Conservation (phyloP, 2,113 vertebrate species). For the Scatophagus argus region DNA sequence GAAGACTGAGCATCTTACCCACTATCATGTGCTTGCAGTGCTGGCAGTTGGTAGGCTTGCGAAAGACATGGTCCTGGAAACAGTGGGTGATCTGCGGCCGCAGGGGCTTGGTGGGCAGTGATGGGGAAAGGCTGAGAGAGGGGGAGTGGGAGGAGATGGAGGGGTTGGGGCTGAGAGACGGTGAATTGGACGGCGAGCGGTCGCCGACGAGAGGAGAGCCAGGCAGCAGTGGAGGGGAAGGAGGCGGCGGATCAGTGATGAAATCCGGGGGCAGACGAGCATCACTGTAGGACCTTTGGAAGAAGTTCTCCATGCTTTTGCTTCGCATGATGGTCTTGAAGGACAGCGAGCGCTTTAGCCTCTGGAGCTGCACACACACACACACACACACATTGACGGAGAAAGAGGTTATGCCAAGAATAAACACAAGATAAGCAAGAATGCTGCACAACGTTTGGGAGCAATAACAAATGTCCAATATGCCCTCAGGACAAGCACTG, state of each 20-base stretch:
- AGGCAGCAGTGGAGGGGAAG: constrained; percentile 83
- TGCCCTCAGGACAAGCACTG: constrained; percentile 46
- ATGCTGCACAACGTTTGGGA: constrained; percentile 23
- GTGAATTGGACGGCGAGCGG: constrained; percentile 72
- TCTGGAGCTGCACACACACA: constrained; percentile 84
- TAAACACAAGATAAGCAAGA: constrained; percentile 54
- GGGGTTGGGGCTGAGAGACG: constrained; percentile 81
- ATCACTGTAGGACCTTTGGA: constrained; percentile 90
- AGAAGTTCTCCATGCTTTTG: constrained; percentile 94
- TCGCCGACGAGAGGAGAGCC: constrained; percentile 77
- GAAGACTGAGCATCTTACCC: constrained; percentile 81
- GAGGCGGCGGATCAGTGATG: constrained; percentile 85
- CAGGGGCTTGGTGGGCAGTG: constrained; percentile 66
- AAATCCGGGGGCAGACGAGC: constrained; percentile 87
- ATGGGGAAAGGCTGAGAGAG: constrained; percentile 78
- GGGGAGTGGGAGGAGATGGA: constrained; percentile 81
- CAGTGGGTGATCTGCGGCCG: constrained; percentile 86
- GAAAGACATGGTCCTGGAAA: constrained; percentile 92
- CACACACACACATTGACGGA: constrained; percentile 34
- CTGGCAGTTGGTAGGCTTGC: constrained; percentile 90
- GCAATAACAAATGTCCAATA: constrained; percentile 64
- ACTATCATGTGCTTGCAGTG: constrained; percentile 93
- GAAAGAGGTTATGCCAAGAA: constrained; percentile 36
- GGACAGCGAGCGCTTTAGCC: constrained; percentile 90
- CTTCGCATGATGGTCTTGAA: constrained; percentile 93